Base-by-base conservation (phyloP, 1,140 invertebrate genomes). In the Lepidurus couesii region DNA sequence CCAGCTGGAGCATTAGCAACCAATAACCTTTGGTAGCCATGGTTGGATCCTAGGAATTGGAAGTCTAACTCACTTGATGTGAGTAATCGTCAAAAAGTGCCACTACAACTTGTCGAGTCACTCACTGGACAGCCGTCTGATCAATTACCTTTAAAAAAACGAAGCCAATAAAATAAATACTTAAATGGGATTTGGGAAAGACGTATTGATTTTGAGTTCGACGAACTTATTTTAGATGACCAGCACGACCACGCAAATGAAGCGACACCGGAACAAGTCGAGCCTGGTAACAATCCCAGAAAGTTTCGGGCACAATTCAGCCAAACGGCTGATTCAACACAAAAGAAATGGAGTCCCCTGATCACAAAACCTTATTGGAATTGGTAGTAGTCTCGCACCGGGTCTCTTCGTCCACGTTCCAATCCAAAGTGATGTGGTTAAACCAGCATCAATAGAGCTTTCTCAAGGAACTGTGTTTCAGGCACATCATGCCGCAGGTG, bases 391-490 rank as follows among this genome's bases (percentile, higher is more conserved):
- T 34, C 34, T 34, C 34, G 34, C 53, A 65, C 53, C 53, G n/a
- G 53, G 53, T 65, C 53, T 65, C 53, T 65, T 65, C 53, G 53
- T 65, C 53, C 53, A 65, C 53, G 53, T 65, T 65, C 53, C 53
- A 16, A 65, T 65, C 53, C 16, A 13, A 21, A 65, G 53, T 65
- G 53, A 21, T 65, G 53, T 65, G 53, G 16, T 65, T 65, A n/a
- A 7, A 21, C 53, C 13, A 65, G 53, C 53, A 65, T 65, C 53
- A 65, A 65, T 65, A 13, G 53, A 65, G 53, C 53, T 65, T 65
- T 65, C 53, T 65, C 53, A 65, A 65, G 53, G 53, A 65, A 65
- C 53, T 65, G 53, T 65, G 53, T 65, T 65, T 65, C n/a, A 65
- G 53, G 53, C 53, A 65, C 53, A 65, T 65, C 53, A 65, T 65